Evolutionary conservation across 2,888 invertebrate species (phyloP), one percentile per base, ranked within the genome.

Genomic region (Sylvicola fuscatus): DNA sequence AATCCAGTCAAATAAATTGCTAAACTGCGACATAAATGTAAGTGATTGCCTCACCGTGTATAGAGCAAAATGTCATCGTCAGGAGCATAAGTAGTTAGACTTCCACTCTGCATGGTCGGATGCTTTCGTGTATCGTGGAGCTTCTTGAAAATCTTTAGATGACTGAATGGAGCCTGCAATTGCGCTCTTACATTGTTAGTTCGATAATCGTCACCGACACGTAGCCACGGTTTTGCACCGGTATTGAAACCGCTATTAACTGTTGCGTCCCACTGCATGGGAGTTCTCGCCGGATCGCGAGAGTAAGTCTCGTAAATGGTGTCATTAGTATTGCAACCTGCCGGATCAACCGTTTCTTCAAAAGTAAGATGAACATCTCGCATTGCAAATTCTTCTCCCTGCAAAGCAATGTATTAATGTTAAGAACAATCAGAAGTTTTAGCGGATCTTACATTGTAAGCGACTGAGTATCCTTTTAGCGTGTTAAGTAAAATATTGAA

Each of bases 301-400:
- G 60, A 53, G 7, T 50, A 48, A 2, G 40, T 43, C 13, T 54
- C 45, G 44, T 60, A 65, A 2, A 50, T 48, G 0, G 52, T 47
- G 2, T 55, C 54, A 12, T 53, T 65, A 12, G 64, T 62, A 38
- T 64, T 62, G 42, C 64, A 66, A 3, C 65, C 72, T 43, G 62
- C 61, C 1, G 71, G 70, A 43, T 72, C 72, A 7, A 62, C 58
- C 0, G 68, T 69, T 12, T 70, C 64, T 47, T 70, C 65, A 66
- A 66, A 70, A 37, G 65, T 61, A 8, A 71, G 51, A 33, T 49
- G 61, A 3, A 64, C 66, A 43, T 78, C 67, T 7, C 61, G 57
- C 75, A 80, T 75, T 1, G 72, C 79, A 30, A 81, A 67, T 58
- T 81, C 80, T 49, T 81, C 80, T 28, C 81, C 82, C 61, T 78